Conservation (phyloP, 2,113 vertebrate genomes). For the Gorsachius goisagi region DNA sequence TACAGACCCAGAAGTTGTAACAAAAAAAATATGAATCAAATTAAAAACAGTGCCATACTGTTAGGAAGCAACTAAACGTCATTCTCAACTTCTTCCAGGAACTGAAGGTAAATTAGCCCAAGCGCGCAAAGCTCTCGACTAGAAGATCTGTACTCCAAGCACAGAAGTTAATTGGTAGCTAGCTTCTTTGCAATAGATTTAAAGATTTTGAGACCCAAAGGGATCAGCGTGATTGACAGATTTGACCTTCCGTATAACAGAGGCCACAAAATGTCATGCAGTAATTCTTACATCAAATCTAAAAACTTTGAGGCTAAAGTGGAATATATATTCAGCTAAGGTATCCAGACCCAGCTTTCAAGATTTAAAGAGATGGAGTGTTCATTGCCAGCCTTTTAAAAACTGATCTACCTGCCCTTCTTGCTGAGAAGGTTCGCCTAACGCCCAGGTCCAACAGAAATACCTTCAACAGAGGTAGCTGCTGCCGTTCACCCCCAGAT, state of each 20-base stretch:
- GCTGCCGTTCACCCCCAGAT: neutral
- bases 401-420: neutral
- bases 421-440: neutral
- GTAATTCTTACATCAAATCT: neutral
- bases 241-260: neutral
- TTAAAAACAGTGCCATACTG: accelerated
- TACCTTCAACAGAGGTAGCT: neutral
- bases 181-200: neutral
- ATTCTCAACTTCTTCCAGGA: neutral
- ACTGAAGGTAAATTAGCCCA: neutral
- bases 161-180: neutral
- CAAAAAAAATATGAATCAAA: neutral
- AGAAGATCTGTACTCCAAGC: neutral
- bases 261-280: neutral
- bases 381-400: neutral
- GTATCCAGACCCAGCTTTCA: neutral
- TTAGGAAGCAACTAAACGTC: neutral
- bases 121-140: neutral
- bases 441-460: neutral
- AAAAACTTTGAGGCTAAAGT: neutral
- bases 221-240: neutral
- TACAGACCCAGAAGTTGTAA: neutral
- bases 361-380: neutral
- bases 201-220: neutral
- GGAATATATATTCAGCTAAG: neutral